Conservation (phyloP, 2,113 vertebrate species). For the Xiphophorus couchianus region DNA sequence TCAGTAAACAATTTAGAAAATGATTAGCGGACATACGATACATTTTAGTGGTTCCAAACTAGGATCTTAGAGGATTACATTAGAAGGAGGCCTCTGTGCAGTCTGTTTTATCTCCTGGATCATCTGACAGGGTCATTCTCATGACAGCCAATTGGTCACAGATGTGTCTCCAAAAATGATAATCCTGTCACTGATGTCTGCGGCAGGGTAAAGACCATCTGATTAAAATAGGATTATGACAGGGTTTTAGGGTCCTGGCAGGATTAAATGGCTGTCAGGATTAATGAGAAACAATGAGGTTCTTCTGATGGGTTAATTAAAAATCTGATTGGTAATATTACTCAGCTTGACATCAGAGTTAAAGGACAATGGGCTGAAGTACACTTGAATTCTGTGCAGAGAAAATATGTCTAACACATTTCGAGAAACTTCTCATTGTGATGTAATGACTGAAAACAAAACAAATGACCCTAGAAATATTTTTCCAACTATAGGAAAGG, state of each 20-base stretch:
- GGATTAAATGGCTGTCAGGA: conserved; percentile 68
- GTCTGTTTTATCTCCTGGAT: conserved; percentile 65
- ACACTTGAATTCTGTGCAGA: neutral
- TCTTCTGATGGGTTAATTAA: conserved; percentile 4
- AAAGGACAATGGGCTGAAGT: neutral
- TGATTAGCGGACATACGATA: conserved; percentile 68
- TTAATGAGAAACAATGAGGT: conserved; percentile 43
- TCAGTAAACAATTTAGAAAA: conserved; percentile 69
- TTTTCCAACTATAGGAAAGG: neutral
- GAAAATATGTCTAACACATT: neutral
- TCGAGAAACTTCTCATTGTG: neutral
- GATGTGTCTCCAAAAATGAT: conserved; percentile 68
- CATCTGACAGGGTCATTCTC: conserved; percentile 61
- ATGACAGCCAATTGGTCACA: conserved; percentile 69
- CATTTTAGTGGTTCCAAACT: conserved; percentile 42
- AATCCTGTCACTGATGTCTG: conserved; percentile 68
- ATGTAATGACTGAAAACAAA: neutral
- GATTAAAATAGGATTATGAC: conserved; percentile 63
- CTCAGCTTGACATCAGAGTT: conserved; percentile 24
- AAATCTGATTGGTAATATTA: conserved; percentile 29
- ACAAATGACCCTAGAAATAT: neutral
- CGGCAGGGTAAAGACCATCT: conserved; percentile 52
- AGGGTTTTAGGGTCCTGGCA: conserved; percentile 23
- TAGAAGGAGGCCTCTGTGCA: conserved; percentile 48
- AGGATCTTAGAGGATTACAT: conserved; percentile 62